A percentile compares a stretch with the other conserved stretches of the same genome.
Evolutionary conservation across 2,888 invertebrate species (phyloP).

Genomic region (Chloromyia formosa): DNA sequence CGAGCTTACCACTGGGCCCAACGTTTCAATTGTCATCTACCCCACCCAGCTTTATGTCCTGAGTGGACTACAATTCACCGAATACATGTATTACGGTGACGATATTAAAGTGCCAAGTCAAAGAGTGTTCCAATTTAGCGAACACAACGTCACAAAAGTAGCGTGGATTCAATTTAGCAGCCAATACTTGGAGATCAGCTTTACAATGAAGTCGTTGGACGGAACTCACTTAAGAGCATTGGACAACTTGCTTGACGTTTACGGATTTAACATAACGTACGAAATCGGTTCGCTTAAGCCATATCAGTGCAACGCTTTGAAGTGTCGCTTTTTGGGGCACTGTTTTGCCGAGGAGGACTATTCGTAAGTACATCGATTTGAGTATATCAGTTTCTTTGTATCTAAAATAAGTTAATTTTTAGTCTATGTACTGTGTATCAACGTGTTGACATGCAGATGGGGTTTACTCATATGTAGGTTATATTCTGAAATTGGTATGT

Average conservation of each 20-base stretch:
- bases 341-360: slow-evolving; percentile 78
- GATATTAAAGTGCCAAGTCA: slow-evolving; percentile 74
- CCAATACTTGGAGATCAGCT: slow-evolving; percentile 81
- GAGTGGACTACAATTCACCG: slow-evolving; percentile 79
- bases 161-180: slow-evolving; percentile 71
- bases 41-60: slow-evolving; percentile 88
- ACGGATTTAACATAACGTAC: slow-evolving; percentile 93
- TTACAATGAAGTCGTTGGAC: slow-evolving; percentile 76
- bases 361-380: slow-evolving; percentile 69
- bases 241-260: slow-evolving; percentile 82
- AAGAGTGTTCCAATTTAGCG: slow-evolving; percentile 74
- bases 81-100: slow-evolving; percentile 79
- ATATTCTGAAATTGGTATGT: no score
- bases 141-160: slow-evolving; percentile 76
- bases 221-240: slow-evolving; percentile 85
- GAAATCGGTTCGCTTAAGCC: slow-evolving; percentile 74
- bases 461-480: no score
- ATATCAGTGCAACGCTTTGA: slow-evolving; percentile 78
- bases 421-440: no score
- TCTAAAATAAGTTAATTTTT: slow-evolving; percentile 11
- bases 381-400: slow-evolving; percentile 38
- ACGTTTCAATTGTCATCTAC: slow-evolving; percentile 83
- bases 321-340: slow-evolving; percentile 86
- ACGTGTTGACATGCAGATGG: no score
- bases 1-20: slow-evolving; percentile 66